Percentiles rank a stretch among this genome's conserved stretches.
Conservation (phyloP, 2,113 vertebrate species). For the Pardalotus punctatus region DNA sequence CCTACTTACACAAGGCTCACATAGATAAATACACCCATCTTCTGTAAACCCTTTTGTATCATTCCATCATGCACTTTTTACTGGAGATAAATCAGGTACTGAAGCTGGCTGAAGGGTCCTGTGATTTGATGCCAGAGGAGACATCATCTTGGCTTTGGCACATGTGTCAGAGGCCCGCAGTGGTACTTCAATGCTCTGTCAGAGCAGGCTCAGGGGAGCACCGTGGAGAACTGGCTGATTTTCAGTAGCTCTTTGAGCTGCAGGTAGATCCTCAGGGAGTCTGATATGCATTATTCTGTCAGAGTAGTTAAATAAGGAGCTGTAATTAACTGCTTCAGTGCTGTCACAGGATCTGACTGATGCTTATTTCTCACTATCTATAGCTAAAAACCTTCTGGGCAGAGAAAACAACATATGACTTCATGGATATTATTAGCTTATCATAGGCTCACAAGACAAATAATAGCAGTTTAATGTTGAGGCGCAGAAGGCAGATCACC, state of each 20-base stretch:
- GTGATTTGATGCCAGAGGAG: not conserved
- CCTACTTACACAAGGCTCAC: not conserved
- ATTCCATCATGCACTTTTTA: not conserved
- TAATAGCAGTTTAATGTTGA: not conserved
- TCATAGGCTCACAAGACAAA: not conserved
- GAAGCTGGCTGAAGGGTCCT: not conserved
- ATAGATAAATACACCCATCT: not conserved
- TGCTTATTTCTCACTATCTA: not conserved
- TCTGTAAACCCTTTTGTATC: not conserved
- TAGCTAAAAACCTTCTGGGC: not conserved
- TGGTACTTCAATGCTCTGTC: not conserved
- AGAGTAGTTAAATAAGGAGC: not conserved
- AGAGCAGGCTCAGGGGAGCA: not conserved
- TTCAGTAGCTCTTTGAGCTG: not conserved
- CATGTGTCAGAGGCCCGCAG: accelerated
- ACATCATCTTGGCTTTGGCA: not conserved
- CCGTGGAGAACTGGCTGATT: not conserved
- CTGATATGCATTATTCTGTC: not conserved
- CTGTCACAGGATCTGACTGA: not conserved
- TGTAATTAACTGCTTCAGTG: not conserved
- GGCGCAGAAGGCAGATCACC: accelerated
- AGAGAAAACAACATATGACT: not conserved
- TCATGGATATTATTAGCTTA: not conserved
- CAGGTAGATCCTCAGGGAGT: not conserved
- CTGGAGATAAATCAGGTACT: not conserved